Percentiles rank a stretch among this genome's conserved stretches.
Evolutionary conservation across 2,113 vertebrate genomes (phyloP).

Genomic region (Anarhynchus alexandrinus): DNA sequence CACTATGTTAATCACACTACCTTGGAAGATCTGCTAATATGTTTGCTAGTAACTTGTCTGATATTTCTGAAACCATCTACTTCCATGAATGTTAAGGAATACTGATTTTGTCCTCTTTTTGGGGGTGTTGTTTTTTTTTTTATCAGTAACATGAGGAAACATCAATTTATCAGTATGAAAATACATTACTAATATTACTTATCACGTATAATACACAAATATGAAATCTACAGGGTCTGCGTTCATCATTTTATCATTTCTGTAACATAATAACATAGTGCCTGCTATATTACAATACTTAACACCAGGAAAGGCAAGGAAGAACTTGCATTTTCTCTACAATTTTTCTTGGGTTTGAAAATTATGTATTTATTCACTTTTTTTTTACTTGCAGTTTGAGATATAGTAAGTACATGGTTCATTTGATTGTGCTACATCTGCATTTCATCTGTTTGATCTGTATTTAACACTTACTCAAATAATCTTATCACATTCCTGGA

Average conservation of each 20-base stretch:
- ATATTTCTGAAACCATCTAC: background rate
- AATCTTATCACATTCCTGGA: background rate
- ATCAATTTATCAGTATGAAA: background rate
- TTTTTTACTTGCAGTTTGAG: background rate
- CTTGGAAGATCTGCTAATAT: background rate
- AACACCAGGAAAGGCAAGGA: background rate
- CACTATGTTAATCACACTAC: background rate
- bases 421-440: background rate
- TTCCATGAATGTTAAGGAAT: background rate
- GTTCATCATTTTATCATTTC: background rate
- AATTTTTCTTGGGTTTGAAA: background rate
- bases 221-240: background rate
- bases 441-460: background rate
- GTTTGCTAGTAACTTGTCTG: background rate
- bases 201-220: background rate
- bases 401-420: background rate
- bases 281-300: background rate
- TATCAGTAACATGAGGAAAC: background rate
- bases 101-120: background rate
- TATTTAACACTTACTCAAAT: background rate
- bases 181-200: background rate
- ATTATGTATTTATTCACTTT: background rate
- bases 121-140: too few relatives aligned
- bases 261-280: background rate
- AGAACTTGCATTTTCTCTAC: background rate